Evolutionary conservation across 2,888 invertebrate genomes (phyloP).

Genomic region (Iphiclides podalirius): DNA sequence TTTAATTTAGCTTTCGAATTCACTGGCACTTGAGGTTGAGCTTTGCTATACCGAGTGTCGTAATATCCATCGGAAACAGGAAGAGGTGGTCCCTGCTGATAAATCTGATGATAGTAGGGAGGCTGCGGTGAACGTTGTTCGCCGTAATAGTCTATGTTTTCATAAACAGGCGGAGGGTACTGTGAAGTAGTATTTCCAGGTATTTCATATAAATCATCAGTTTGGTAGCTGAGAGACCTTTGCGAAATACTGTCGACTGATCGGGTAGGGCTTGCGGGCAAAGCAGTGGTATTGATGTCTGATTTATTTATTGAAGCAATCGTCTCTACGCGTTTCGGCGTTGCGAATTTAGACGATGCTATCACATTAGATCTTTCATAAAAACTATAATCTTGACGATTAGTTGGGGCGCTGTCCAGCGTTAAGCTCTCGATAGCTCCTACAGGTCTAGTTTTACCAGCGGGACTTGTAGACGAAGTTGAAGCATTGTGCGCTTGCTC

Average conservation of each 20-base stretch:
- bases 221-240: slow-evolving; percentile 75
- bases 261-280: slow-evolving; percentile 80
- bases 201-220: slow-evolving; percentile 70
- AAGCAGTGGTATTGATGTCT: slow-evolving; percentile 59
- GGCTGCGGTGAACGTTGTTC: slow-evolving; percentile 78
- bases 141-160: slow-evolving; percentile 90
- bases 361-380: slow-evolving; percentile 87
- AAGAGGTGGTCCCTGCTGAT: slow-evolving; percentile 63
- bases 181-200: slow-evolving; percentile 62
- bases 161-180: slow-evolving; percentile 83
- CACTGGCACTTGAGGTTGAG: slow-evolving; percentile 90
- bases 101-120: slow-evolving; percentile 82
- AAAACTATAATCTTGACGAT: slow-evolving; percentile 73
- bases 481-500: slow-evolving; percentile 73
- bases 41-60: slow-evolving; percentile 84
- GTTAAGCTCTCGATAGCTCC: slow-evolving; percentile 85
- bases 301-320: slow-evolving; percentile 73
- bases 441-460: slow-evolving; percentile 77
- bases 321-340: slow-evolving; percentile 86
- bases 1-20: slow-evolving; percentile 66
- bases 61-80: slow-evolving; percentile 70
- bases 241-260: slow-evolving; percentile 82
- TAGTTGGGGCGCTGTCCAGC: slow-evolving; percentile 72
- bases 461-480: slow-evolving; percentile 56
- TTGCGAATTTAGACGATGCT: slow-evolving; percentile 88